Evolutionary conservation across 2,797 vertebrate genomes (phyloP), one percentile per base, ranked within the genome.

Genomic region (Liparis tanakae): DNA sequence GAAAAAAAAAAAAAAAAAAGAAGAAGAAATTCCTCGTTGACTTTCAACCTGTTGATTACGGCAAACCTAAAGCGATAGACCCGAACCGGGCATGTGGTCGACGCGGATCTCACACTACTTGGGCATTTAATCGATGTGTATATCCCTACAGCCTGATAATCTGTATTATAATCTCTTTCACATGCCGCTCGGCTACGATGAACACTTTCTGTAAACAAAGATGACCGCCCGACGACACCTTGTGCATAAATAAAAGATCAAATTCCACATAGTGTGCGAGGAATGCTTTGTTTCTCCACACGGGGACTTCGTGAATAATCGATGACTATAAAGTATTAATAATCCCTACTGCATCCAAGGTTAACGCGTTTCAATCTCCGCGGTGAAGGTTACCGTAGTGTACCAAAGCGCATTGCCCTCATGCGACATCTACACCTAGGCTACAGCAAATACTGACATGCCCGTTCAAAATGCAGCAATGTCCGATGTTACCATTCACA

Each of bases 41-140:
- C 92, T 94, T 91, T 91, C 92, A 93, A 94, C 93, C 93, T 94
- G 93, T 94, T 94, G 93, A 94, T 93, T 93, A 92, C 82, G 63
- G 85, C 84, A 87, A 90, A 90, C 83, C 89, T 88, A 82, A 72
- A 82, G 84, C 77, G 88, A 85, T 85, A 74, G 88, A 88, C 74
- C 86, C 79, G 46, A 82, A 83, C 72, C 84, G 73, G 73, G 60
- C 88, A 76, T 83, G 89, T 65, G 90, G 67, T 81, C 68, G 74
- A 76, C 67, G 72, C 84, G 63, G 80, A 89, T 85, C 83, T 67
- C 84, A 20, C 79, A 72, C 83, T 86, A 87, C 90, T 88, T 85
- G 72, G 60, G 48, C 78, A 74, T 82, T 50, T 44, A 79, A 90
- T 87, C 88, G 85, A 90, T 89, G 12, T 65, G 72, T 74, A 75